Evolutionary conservation across 2,113 vertebrate genomes (phyloP).

Genomic region (Cyprinodon variegatus): DNA sequence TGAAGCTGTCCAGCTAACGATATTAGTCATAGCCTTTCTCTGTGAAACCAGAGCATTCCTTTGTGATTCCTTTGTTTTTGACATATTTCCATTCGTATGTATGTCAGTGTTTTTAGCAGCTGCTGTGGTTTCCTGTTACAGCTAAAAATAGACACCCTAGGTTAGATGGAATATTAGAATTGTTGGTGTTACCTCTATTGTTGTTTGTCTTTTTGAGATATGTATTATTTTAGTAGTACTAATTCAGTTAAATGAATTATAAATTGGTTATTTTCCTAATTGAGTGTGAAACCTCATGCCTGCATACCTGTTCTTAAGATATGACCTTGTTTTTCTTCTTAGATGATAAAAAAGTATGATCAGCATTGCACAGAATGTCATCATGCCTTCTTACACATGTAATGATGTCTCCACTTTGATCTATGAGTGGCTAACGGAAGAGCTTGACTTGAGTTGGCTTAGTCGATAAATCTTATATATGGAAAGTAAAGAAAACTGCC

Average conservation of each 20-base stretch:
- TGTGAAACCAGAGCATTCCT: too few relatives aligned
- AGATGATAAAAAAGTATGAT: neutral
- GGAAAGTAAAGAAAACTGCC: conserved; percentile 23
- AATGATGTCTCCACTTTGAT: conserved; percentile 42
- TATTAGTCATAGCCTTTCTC: too few relatives aligned
- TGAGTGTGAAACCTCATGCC: neutral
- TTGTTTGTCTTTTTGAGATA: neutral
- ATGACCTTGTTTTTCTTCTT: neutral
- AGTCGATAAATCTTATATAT: conserved; percentile 43
- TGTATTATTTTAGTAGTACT: neutral
- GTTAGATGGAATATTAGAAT: too few relatives aligned
- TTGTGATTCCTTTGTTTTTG: too few relatives aligned
- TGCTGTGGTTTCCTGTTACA: conserved; percentile 7
- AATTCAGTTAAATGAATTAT: neutral
- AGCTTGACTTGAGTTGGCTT: conserved; percentile 24
- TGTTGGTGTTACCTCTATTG: neutral
- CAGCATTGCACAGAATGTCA: neutral
- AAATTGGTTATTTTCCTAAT: neutral
- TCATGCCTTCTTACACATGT: conserved; percentile 32
- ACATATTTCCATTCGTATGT: too few relatives aligned
- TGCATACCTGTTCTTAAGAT: neutral
- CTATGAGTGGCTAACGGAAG: conserved; percentile 28
- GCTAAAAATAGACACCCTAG: too few relatives aligned
- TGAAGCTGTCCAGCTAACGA: too few relatives aligned
- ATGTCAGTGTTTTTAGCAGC: conserved; percentile 12